Evolutionary conservation across 2,797 vertebrate species (phyloP).

Genomic region (Basileuterus tristriatus): DNA sequence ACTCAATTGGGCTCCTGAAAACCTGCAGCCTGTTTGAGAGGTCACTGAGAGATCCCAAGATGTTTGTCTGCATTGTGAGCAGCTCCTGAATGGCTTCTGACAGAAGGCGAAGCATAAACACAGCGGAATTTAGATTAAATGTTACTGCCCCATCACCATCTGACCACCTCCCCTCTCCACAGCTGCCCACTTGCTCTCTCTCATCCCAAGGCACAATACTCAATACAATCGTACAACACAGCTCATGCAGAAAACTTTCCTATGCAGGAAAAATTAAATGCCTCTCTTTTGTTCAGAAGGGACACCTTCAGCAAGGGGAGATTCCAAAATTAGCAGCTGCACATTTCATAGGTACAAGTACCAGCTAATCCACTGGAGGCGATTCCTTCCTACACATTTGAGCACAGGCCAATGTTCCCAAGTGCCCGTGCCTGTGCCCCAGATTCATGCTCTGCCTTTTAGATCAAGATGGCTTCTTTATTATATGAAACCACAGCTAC

Average conservation of each 20-base stretch:
- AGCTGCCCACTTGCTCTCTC: background rate
- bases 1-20: background rate
- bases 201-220: background rate
- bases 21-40: background rate
- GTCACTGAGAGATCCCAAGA: background rate
- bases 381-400: background rate
- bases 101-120: background rate
- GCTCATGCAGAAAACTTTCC: background rate
- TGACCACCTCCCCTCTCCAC: rapidly evolving
- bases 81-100: background rate
- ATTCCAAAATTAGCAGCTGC: background rate
- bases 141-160: background rate
- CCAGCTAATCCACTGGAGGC: background rate
- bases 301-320: background rate
- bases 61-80: rapidly evolving
- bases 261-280: background rate
- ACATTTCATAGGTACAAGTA: background rate
- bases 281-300: background rate
- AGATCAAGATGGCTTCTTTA: background rate
- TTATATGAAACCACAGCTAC: background rate
- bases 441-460: background rate
- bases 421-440: background rate
- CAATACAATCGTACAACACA: background rate
- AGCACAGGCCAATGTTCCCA: background rate
- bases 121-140: background rate